A percentile compares a stretch with the other conserved stretches of the same genome.
Conservation (phyloP, 2,797 vertebrate species). For the Diceros bicornis region DNA sequence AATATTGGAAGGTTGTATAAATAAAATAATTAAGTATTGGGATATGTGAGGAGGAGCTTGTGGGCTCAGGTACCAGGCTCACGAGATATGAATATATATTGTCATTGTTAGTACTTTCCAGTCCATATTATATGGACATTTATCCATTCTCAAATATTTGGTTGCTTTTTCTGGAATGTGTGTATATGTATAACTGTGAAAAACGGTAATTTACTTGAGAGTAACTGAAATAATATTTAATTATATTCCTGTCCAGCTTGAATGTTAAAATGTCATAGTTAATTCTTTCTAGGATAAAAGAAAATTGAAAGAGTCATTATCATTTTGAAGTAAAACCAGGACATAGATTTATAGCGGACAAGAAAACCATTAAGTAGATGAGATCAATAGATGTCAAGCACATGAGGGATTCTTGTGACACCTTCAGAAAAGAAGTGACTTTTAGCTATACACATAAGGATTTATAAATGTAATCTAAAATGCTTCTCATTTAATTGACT, state of each 20-base stretch:
- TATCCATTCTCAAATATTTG: neutral
- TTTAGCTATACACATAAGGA: constrained; percentile 61
- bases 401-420: constrained; percentile 54
- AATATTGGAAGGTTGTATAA: neutral
- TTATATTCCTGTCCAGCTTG: constrained; percentile 19
- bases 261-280: constrained; percentile 65
- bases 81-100: neutral
- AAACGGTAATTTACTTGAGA: neutral
- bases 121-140: neutral
- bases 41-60: neutral
- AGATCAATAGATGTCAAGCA: constrained; percentile 76
- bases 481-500: constrained; percentile 63
- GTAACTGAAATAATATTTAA: constrained; percentile 52
- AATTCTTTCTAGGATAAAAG: constrained; percentile 72
- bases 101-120: neutral
- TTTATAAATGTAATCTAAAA: constrained; percentile 73
- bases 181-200: neutral
- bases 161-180: neutral
- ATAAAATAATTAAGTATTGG: neutral
- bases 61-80: fast-evolving
- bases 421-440: constrained; percentile 61
- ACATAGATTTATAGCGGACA: constrained; percentile 56
- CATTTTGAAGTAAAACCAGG: constrained; percentile 70
- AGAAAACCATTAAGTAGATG: constrained; percentile 79
- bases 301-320: constrained; percentile 73